Evolutionary conservation across 2,797 vertebrate genomes (phyloP).

Genomic region (Gadopsis bispinosus): DNA sequence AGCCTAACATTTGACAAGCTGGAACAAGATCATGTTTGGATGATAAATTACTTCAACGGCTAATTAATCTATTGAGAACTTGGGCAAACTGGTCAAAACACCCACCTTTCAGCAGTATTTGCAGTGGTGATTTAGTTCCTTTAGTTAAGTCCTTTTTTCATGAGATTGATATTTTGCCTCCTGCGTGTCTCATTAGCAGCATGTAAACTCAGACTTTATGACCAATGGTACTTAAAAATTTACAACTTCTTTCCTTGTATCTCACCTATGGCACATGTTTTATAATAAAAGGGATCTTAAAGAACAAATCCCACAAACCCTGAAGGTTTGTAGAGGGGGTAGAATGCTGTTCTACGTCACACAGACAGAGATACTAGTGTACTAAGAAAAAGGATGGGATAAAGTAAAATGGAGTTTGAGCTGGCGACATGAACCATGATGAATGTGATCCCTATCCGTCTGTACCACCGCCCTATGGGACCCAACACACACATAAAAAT

Average conservation of each 20-base stretch:
- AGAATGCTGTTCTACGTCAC: slow-evolving; percentile 16
- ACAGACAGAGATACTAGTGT: neutral
- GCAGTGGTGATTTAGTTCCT: neutral
- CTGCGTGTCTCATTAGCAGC: slow-evolving; percentile 18
- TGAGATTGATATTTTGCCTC: neutral
- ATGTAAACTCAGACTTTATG: neutral
- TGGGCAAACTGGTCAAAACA: neutral
- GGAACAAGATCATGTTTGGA: neutral
- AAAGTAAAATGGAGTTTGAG: slow-evolving; percentile 29
- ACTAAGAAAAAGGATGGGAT: neutral
- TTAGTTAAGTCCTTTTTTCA: neutral
- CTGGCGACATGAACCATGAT: slow-evolving; percentile 31
- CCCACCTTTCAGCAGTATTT: neutral
- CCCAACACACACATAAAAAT: slow-evolving; percentile 16
- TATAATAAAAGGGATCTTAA: slow-evolving; percentile 15
- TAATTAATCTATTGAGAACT: neutral
- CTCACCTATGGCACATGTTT: slow-evolving; percentile 1
- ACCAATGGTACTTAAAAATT: neutral
- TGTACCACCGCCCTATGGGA: slow-evolving; percentile 33
- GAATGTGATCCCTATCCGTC: slow-evolving; percentile 64
- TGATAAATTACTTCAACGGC: neutral
- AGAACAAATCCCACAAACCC: slow-evolving; percentile 7
- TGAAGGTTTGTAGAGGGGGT: neutral
- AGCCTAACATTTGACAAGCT: neutral
- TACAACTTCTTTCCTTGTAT: slow-evolving; percentile 19